Base-by-base conservation (phyloP, 2,113 vertebrate species). In the Dendropsophus ebraccatus region DNA sequence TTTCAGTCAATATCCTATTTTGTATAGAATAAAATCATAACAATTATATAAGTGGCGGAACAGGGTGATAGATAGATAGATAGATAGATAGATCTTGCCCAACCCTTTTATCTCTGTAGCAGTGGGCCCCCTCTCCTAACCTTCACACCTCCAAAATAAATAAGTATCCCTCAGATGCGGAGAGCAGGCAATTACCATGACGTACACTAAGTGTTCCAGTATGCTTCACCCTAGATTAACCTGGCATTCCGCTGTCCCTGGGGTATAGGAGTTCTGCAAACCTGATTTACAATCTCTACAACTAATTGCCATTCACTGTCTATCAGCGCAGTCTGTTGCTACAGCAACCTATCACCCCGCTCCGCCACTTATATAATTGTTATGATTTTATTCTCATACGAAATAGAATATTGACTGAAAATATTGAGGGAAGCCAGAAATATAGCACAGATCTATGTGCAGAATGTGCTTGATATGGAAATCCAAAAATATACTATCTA, bases 281-380 rank as follows among this genome's bases (percentile, higher is more conserved):
- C 76, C 76, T 58, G 52, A 58, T 79, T 58, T 79, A 79, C 76
- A 37, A 56, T 60, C 76, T 60, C 76, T 56, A 35, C 54, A 56
- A 79, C 76, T 79, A 79, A 79, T 79, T 79, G 52, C 76, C 52
- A 58, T 58, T 79, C 76, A 37, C 76, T 79, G 76, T 79, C 76
- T 79, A 79, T 79, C 76, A 79, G 76, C 19, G 52, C 76, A 14
- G 76, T 79, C 76, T 79, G 76, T 79, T 79, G 52, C 76, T 41
- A 79, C 54, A 58, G 76, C 52, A 79, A 79, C 76, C 76, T n/a
- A 56, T 79, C 76, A 58, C 76, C 74, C 75, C 32, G 76, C 52
- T 28, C 52, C 54, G 5, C 52, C 52, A 58, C 76, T 41, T 79
- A 58, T 79, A 79, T 37, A 19, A 58, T 60, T 79, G 76, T 79